Percentiles rank a stretch among this genome's conserved stretches.
Conservation (phyloP, 2,113 vertebrate species). For the Oxyruncus cristatus region DNA sequence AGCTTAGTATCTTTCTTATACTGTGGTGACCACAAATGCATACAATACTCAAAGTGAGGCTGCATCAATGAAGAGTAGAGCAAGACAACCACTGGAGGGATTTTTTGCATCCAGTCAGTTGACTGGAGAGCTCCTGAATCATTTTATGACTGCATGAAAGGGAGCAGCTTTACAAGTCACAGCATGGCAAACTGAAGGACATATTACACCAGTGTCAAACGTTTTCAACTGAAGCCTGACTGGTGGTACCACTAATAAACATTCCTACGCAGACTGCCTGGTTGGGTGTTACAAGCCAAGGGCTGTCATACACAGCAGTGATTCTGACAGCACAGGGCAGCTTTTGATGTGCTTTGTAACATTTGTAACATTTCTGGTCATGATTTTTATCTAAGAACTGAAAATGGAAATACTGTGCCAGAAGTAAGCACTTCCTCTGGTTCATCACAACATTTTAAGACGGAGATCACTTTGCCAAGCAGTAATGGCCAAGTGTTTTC, state of each 20-base stretch:
- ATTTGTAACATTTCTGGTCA: background rate
- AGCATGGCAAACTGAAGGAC: background rate
- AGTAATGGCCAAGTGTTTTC: background rate
- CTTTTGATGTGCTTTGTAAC: background rate
- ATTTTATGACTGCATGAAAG: background rate
- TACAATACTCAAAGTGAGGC: background rate
- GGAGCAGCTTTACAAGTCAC: background rate
- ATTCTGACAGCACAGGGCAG: background rate
- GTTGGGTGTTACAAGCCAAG: background rate
- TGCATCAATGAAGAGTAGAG: background rate
- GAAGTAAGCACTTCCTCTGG: background rate
- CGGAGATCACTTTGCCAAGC: background rate
- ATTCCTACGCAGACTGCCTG: background rate
- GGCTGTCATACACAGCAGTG: background rate
- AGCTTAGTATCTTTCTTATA: background rate
- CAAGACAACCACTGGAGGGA: background rate
- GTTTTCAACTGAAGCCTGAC: background rate
- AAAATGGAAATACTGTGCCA: background rate
- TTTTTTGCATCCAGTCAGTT: background rate
- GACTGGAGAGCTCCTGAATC: background rate
- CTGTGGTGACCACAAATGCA: background rate
- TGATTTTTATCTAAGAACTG: background rate
- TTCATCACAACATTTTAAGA: background rate
- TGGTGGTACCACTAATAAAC: background rate
- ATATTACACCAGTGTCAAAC: background rate